Evolutionary conservation across 2,888 invertebrate genomes (phyloP), one percentile per base, ranked within the genome.

Genomic region (Pterobdella sp.): DNA sequence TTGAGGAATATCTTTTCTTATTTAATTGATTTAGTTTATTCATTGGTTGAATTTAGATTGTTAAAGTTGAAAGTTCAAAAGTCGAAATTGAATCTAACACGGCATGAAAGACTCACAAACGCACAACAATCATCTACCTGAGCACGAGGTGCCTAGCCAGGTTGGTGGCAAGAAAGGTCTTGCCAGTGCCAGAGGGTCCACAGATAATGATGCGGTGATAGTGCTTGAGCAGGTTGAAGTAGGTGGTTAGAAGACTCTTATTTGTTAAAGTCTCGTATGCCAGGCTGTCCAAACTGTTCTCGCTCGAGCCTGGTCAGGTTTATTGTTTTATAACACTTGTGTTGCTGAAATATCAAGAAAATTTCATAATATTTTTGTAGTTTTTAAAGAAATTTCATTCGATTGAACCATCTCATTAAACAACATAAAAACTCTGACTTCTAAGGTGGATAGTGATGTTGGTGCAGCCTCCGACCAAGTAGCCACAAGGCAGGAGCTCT

Each of bases 221-320:
- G 81, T 96, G 95, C 71, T 91, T 89, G 76, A 98, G 85, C 72
- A 95, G 86, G n/a, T 90, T 89, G 67, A 93, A 89, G 81, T 92
- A 91, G 84, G 96, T 89, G 85, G 95, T 94, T 72, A 97, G 91
- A 80, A 95, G 93, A 80, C 94, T 92, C 86, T 94, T 92, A 77
- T 96, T 95, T 84, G 95, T 94, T 77, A 96, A 87, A 74, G 94
- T 94, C 84, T 96, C 94, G 82, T 96, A 94, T 10, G 94, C 92
- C 79, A 98, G 86, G 36, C 94, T 88, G 82, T 97, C 96, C 77
- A 97, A 90, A 80, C 93, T 91, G 35, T 52, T 68, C 66, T 75
- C 72, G 4, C 26, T 52, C 1, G 69, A 60, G 4, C 73, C 75
- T 74, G 72, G n/a, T 7, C 7, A 31, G 29, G 10, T 7, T 32